These are phyloP conservation scores for Halocaridina rubra DNA, from an alignment of 2,888 invertebrate genomes.

Conservation along the genomic window DNA sequence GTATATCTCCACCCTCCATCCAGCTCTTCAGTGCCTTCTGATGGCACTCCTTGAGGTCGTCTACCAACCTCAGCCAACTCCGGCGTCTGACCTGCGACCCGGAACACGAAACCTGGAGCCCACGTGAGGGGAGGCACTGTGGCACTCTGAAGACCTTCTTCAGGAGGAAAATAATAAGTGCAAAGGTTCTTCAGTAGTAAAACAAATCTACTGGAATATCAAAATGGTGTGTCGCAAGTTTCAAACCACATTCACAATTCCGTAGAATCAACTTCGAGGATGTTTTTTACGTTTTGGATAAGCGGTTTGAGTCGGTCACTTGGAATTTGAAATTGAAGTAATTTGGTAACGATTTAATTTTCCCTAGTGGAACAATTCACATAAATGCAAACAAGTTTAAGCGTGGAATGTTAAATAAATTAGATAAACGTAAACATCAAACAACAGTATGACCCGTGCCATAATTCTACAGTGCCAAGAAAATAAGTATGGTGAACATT, in stretches of 20 bases:
- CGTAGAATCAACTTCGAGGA: no score
- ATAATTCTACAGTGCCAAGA: no score
- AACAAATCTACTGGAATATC: no score
- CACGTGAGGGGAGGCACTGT: background rate
- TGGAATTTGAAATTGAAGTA: no score
- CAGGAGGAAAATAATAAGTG: background rate
- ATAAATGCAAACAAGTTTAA: background rate
- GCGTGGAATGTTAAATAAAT: background rate
- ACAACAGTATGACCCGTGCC: background rate
- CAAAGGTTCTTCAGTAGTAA: no score
- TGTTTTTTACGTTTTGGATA: no score
- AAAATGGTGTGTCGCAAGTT: no score
- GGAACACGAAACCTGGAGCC: background rate
- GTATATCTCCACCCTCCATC: background rate
- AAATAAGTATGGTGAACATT: no score
- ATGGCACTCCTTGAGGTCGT: background rate
- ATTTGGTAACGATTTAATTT: no score
- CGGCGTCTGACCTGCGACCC: background rate
- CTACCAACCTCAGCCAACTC: background rate
- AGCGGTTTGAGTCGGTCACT: no score
- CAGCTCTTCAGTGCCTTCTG: background rate
- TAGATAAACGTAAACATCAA: background rate
- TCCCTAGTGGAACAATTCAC: no score
- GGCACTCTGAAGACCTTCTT: background rate
- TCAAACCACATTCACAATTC: no score